phyloP scores from a whole-genome alignment of 2,888 invertebrate genomes.

The Tetropium fuscum region DNA sequence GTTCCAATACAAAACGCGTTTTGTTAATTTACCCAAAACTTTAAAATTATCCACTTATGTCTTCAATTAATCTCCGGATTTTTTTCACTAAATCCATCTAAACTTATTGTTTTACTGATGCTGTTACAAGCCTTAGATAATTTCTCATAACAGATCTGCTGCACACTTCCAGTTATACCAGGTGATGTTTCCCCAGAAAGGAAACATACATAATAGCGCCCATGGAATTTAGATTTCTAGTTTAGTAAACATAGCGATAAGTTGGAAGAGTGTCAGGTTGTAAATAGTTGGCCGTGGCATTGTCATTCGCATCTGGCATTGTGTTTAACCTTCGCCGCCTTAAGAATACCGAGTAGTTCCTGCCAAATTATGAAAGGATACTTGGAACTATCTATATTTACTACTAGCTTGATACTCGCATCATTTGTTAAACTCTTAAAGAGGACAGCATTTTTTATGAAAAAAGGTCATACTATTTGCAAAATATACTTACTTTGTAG shows the following conservation, averaged over 20 bases:
- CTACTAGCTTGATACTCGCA: not conserved
- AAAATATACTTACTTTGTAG: no score
- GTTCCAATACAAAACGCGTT: no score
- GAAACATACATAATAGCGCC: conserved; percentile 30
- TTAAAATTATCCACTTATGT: no score
- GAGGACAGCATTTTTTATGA: no score
- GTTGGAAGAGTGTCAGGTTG: conserved; percentile 53
- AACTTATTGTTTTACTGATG: no score
- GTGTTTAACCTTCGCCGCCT: conserved; percentile 42
- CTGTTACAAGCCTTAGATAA: no score
- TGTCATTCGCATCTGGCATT: conserved; percentile 50
- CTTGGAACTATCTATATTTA: not conserved
- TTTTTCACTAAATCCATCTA: no score
- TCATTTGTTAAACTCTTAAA: no score
- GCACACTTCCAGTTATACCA: not conserved
- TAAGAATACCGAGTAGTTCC: conserved; percentile 41
- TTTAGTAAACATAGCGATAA: conserved; percentile 43
- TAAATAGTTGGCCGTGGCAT: conserved; percentile 55
- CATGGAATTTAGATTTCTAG: conserved; percentile 38
- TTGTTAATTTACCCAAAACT: no score
- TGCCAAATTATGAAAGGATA: conserved; percentile 19
- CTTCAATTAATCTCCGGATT: no score
- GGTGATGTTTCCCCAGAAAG: conserved; percentile 11
- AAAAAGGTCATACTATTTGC: no score
- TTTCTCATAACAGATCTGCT: not conserved